Base-by-base conservation (phyloP, 2,113 vertebrate species). In the Plectropomus leopardus region DNA sequence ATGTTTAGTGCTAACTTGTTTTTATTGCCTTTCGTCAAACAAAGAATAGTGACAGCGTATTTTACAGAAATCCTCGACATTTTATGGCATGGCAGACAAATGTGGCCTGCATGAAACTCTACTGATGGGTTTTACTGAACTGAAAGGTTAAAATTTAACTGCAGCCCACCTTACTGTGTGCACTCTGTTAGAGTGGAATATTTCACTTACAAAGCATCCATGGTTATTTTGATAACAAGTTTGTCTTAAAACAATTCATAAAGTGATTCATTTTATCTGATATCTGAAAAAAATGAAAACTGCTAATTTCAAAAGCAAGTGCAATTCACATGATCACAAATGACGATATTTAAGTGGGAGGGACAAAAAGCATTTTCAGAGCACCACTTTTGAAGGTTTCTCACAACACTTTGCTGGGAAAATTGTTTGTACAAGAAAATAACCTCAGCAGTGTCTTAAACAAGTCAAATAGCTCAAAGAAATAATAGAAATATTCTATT, bases 1-100 rank as follows among this genome's bases (percentile, higher is more conserved):
- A 17, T 19, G 0, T 65, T 40, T 23, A 74, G 82, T 48, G 80
- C 71, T 65, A 68, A 57, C 54, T 30, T 28, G 14, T 59, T 72
- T 88, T 86, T 91, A 86, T 88, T 91, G 50, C 75, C 68, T 78
- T 86, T 57, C 75, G 50, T 86, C 45, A 87, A 89, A 80, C 65
- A 60, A 57, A 65, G 50, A 88, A 76, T 69, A 70, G 23, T 58
- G 72, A 77, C 54, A 89, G 74, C 47, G 57, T 91, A 85, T 76
- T 78, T 83, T 87, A 91, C 88, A 90, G 78, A 73, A 63, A 81
- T 34, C 55, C 26, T 66, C 5, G 8, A 61, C 17, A 53, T 71
- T 51, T 77, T 4, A 59, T 47, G 26, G 54, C 17, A 24, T 34
- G 53, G 53, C 17, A 50, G 48, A 57, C 34, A 74, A 58, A 58